Evolutionary conservation across 2,113 vertebrate genomes (phyloP), one percentile per base, ranked within the genome.

Genomic region (Petromus typicus): DNA sequence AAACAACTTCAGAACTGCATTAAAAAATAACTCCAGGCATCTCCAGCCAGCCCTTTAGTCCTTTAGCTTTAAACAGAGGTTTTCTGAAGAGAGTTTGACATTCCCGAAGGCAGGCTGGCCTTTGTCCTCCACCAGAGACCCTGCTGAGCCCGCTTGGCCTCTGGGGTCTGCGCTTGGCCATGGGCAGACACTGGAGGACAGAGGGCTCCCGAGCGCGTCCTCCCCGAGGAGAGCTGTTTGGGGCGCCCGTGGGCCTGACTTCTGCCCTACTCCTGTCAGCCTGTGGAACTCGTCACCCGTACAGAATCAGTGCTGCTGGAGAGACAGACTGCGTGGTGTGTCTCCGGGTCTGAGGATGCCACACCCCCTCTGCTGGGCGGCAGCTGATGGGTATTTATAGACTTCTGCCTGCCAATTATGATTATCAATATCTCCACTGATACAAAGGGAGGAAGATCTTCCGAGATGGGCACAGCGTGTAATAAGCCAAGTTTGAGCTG

Each of bases 351-450:
- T 10, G 48, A 5, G 48, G 48, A 51, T 10, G 63, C 84, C 69
- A n/a, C 69, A 45, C 67, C 64, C 59, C 92, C 92, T 83, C 90
- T 40, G 18, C 90, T 92, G 64, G 75, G 51, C 64, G 40, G 89
- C 93, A 97, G 87, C 94, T 93, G 97, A 95, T 75, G 94, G 61
- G 34, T 97, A 97, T 85, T 97, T 73, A 95, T 86, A 96, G 43
- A 18, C 48, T 3, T 48, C 89, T 96, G 87, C n/a, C 56, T 95
- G 97, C 97, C 97, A 96, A 96, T 97, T 96, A 96, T 96, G 97
- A 97, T 89, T 95, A 96, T 78, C 93, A 96, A 87, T 97, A 96
- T 43, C 69, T 96, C 89, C 97, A 85, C 71, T 86, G 96, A 96
- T 95, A 90, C 90, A 56, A 95, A 93, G 18, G 89, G 73, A 92